Base-by-base conservation (phyloP, 2,113 vertebrate genomes). In the Nothobranchius furzeri region DNA sequence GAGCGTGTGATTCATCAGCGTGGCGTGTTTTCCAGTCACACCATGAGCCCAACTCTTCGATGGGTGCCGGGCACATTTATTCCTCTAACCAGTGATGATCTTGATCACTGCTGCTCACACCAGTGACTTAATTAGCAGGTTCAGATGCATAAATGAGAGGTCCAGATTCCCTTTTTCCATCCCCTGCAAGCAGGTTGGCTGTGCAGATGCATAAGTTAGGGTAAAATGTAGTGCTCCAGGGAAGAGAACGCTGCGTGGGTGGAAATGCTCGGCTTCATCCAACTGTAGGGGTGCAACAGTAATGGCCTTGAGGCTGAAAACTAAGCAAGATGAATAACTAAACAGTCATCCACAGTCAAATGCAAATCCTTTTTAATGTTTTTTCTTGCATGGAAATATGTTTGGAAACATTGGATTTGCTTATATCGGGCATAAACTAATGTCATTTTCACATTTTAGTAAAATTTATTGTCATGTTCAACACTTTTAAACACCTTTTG, bases 141-240 rank as follows among this genome's bases (percentile, higher is more conserved):
- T 64, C 57, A 46, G 57, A 72, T 78, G 75, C 83, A 81, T 59
- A 76, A 70, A 73, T 64, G 80, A 51, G 64, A 68, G 76, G 64
- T 59, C 70, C 70, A 37, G 70, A 70, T 86, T 64, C 45, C n/a
- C 61, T 30, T 90, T 92, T 92, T 91, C 89, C 91, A 81, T 74
- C 76, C 48, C 64, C 53, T 55, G 48, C 40, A 15, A 82, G 60
- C 73, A 58, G 65, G 68, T 30, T 65, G 79, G 73, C 70, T 88
- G 90, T 93, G 92, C 60, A 71, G 77, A 76, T 1, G 90, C 90
- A 93, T 93, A 87, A 56, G 60, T 87, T 79, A 61, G 54, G 70
- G 60, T 62, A 58, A 84, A 90, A 88, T 68, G 51, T 70, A 42
- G 54, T 20, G 72, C 76, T 84, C 67, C 76, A 48, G 70, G 71